Evolutionary conservation across 2,797 vertebrate species (phyloP).

Genomic region (Meda fulgida): DNA sequence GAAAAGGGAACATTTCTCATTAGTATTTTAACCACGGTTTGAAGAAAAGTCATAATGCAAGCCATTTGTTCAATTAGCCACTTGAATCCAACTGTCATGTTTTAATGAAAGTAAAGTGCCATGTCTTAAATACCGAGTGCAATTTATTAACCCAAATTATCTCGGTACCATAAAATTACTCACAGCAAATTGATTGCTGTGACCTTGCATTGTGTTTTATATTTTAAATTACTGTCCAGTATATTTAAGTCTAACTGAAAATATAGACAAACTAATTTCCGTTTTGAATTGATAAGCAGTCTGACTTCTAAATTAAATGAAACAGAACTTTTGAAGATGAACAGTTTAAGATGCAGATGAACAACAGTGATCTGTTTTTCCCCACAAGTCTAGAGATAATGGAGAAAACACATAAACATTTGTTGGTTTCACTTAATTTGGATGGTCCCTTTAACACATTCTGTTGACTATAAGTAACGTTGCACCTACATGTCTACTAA

Average conservation of each 20-base stretch:
- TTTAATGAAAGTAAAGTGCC: slow-evolving; percentile 14
- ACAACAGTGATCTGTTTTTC: background rate
- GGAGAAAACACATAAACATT: background rate
- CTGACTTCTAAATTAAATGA: background rate
- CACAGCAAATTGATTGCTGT: background rate
- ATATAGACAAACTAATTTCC: background rate
- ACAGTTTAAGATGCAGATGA: background rate
- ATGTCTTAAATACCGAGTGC: slow-evolving; percentile 10
- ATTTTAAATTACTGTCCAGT: background rate
- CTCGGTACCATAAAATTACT: background rate
- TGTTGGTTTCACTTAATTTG: no score
- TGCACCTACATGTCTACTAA: no score
- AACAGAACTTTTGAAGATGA: background rate
- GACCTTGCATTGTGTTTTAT: background rate
- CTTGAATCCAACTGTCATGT: background rate
- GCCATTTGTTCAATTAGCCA: slow-evolving; percentile 18
- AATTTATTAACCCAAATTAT: slow-evolving; percentile 5
- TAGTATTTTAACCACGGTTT: slow-evolving; percentile 17
- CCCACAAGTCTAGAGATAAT: background rate
- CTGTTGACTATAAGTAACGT: no score
- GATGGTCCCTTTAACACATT: no score
- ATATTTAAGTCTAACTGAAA: background rate
- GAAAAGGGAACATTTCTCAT: background rate
- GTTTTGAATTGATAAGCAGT: background rate
- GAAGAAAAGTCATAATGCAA: slow-evolving; percentile 8